These are phyloP conservation scores for Boulengeromyrus knoepffleri DNA, from an alignment of 2,113 vertebrate species.

Conservation along the genomic window DNA sequence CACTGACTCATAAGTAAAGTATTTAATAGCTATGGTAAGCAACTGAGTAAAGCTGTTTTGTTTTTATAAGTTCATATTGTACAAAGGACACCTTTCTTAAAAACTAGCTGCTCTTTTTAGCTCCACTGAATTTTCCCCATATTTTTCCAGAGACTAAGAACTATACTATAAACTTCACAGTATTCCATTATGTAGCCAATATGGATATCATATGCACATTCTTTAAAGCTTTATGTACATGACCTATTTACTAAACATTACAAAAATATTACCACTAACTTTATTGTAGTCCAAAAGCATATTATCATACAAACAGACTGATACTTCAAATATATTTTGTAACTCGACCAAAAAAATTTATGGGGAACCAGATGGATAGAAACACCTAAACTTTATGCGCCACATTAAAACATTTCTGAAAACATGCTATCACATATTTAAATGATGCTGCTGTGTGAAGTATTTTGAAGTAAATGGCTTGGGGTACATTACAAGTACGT, in stretches of 20 bases:
- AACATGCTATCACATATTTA: neutral
- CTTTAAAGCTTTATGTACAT: neutral
- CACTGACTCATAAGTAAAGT: neutral
- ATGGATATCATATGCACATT: neutral
- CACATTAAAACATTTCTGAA: neutral
- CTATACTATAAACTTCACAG: neutral
- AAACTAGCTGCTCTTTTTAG: neutral
- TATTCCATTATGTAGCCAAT: neutral
- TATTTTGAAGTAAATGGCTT: neutral
- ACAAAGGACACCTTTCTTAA: neutral
- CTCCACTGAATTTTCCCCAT: neutral
- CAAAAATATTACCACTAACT: neutral
- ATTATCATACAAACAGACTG: neutral
- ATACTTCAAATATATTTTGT: neutral
- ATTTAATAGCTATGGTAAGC: neutral
- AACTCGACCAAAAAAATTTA: neutral
- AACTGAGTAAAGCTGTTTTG: neutral
- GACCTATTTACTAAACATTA: neutral
- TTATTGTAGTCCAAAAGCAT: neutral
- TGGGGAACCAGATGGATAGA: neutral
- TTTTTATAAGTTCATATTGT: neutral
- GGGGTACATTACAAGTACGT: neutral
- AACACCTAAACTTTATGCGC: neutral
- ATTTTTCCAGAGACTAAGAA: neutral
- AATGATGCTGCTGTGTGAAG: neutral